These are phyloP conservation scores for Agriopis marginaria DNA, from an alignment of 2,888 invertebrate species.

Conservation along the genomic window DNA sequence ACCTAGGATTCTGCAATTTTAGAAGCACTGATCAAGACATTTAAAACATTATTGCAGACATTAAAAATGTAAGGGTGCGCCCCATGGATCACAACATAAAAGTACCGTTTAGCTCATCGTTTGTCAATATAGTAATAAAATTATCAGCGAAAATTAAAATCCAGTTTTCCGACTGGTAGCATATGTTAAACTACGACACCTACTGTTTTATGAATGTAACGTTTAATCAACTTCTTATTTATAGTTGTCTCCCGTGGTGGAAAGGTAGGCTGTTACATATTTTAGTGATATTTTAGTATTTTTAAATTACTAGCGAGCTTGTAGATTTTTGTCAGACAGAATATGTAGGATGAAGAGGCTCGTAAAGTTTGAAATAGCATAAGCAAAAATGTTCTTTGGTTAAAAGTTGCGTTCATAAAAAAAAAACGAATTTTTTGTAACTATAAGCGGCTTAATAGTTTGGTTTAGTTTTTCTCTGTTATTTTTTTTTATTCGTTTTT, in stretches of 20 bases:
- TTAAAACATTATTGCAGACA: not conserved
- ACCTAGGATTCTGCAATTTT: not conserved
- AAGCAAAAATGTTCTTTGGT: not conserved
- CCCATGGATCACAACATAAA: slow-evolving; percentile 20
- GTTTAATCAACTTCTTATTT: slow-evolving; percentile 48
- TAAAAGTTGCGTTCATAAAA: not conserved
- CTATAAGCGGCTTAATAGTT: no score
- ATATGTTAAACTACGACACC: slow-evolving; percentile 51
- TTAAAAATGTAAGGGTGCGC: slow-evolving; percentile 10
- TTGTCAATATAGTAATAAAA: slow-evolving; percentile 41
- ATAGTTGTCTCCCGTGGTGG: slow-evolving; percentile 38
- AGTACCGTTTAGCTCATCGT: slow-evolving; percentile 40
- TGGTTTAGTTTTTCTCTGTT: no score
- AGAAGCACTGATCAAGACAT: not conserved
- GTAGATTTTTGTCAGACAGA: not conserved
- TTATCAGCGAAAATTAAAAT: slow-evolving; percentile 46
- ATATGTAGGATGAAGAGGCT: not conserved
- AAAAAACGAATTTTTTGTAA: not conserved
- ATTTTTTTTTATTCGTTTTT: no score
- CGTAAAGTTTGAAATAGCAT: not conserved
- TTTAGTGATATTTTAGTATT: slow-evolving; percentile 17
- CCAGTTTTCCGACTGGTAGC: slow-evolving; percentile 43
- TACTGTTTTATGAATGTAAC: slow-evolving; percentile 58
- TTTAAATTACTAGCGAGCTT: slow-evolving; percentile 26
- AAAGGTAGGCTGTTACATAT: slow-evolving; percentile 35